Evolutionary conservation across 53 echinoderm and acorn worm species (phyloP).

Genomic region (Antedon mediterranea): DNA sequence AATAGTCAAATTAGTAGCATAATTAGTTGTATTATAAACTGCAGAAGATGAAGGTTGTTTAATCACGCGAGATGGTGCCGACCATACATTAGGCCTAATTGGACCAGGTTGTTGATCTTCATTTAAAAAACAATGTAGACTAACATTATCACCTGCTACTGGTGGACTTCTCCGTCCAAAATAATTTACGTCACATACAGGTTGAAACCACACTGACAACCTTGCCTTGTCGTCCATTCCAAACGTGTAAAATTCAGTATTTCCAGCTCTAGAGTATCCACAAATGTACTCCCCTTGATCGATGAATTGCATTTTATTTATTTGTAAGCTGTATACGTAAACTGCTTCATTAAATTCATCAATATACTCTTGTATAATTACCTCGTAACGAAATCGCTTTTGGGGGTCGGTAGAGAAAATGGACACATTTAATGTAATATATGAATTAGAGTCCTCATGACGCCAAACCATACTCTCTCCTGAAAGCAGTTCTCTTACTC

Average conservation of each 20-base stretch:
- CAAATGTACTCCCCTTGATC: not conserved
- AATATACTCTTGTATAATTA: not conserved
- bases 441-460: not conserved
- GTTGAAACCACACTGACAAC: not conserved
- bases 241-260: not conserved
- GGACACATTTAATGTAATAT: not conserved
- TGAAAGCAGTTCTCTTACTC: not conserved
- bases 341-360: not conserved
- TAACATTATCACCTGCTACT: not conserved
- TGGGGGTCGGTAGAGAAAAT: not conserved
- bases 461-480: not conserved
- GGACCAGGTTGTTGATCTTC: too few relatives aligned
- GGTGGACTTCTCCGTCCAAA: not conserved
- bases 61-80: too few relatives aligned
- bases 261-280: not conserved
- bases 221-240: too few relatives aligned
- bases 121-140: not conserved
- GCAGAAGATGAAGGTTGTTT: too few relatives aligned
- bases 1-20: not conserved
- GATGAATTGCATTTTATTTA: not conserved
- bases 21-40: not conserved
- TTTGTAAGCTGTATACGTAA: not conserved
- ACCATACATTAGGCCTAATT: not conserved
- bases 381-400: not conserved
- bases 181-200: not conserved